phyloP scores from a whole-genome alignment of 2,113 vertebrate species.

The Amazona guildingii region DNA sequence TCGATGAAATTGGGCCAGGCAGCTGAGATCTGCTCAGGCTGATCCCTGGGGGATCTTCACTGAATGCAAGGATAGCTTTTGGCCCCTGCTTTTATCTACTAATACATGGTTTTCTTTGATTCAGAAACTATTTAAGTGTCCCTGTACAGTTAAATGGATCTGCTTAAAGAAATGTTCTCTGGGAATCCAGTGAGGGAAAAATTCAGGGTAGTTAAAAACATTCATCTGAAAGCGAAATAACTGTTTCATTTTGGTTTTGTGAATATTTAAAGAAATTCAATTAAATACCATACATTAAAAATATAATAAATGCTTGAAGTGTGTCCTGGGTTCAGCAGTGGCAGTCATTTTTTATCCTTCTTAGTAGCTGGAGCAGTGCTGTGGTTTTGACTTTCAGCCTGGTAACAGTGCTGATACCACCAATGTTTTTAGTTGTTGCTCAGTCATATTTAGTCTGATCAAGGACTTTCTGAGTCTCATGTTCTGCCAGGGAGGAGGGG shows the following conservation, averaged over 20 bases:
- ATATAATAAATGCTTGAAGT: neutral
- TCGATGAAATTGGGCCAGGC: neutral
- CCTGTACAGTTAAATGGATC: neutral
- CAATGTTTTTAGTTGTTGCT: no score
- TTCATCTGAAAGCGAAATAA: neutral
- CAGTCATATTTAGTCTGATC: no score
- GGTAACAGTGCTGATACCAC: no score
- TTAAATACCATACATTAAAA: neutral
- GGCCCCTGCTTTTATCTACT: neutral
- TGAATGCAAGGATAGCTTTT: constrained; percentile 9
- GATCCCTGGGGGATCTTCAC: neutral
- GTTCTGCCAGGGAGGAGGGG: no score
- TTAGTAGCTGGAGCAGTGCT: no score
- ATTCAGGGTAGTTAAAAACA: neutral
- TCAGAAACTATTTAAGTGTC: neutral
- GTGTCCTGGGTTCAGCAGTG: no score
- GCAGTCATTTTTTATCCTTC: no score
- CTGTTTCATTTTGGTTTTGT: neutral
- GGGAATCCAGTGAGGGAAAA: neutral
- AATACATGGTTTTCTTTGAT: neutral
- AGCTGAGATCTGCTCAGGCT: neutral
- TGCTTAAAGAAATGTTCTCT: neutral
- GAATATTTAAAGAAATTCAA: neutral
- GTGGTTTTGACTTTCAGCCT: no score
- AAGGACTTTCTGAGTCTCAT: no score